Evolutionary conservation across 2,113 vertebrate genomes (phyloP).

Genomic region (Labeo catla): DNA sequence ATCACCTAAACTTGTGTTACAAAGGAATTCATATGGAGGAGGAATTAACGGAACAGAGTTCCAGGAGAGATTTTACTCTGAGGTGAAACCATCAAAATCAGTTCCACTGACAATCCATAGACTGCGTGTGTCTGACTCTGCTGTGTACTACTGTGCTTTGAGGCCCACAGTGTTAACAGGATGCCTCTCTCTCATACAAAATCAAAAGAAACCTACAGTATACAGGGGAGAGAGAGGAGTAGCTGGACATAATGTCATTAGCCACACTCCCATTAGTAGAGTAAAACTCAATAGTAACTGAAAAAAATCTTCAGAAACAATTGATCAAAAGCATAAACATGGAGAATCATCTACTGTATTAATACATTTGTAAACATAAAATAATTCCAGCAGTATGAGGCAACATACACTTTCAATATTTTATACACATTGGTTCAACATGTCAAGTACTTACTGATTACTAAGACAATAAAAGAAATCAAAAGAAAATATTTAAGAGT

Average conservation of each 20-base stretch:
- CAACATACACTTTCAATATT: not conserved
- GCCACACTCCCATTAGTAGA: not conserved
- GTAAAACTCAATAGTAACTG: not conserved
- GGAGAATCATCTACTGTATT: not conserved
- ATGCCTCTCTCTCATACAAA: not conserved
- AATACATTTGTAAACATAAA: not conserved
- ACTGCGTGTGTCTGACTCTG: slow-evolving; percentile 42
- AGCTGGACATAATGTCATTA: not conserved
- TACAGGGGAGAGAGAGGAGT: not conserved
- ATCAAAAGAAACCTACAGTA: not conserved
- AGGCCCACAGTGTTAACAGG: slow-evolving; percentile 46
- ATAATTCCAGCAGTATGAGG: not conserved
- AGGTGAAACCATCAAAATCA: not conserved
- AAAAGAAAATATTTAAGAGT: too few species aligned
- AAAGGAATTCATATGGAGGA: not conserved
- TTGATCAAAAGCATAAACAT: not conserved
- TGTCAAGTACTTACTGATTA: not conserved
- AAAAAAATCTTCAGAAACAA: not conserved
- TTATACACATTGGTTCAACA: not conserved
- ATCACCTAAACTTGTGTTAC: slow-evolving; percentile 8
- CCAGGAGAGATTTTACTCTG: slow-evolving; percentile 10
- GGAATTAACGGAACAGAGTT: not conserved
- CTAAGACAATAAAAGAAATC: too few species aligned
- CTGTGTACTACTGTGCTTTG: slow-evolving; percentile 55
- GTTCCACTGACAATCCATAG: not conserved